Evolutionary conservation across 2,888 invertebrate species (phyloP).

Genomic region (Nezara viridula): DNA sequence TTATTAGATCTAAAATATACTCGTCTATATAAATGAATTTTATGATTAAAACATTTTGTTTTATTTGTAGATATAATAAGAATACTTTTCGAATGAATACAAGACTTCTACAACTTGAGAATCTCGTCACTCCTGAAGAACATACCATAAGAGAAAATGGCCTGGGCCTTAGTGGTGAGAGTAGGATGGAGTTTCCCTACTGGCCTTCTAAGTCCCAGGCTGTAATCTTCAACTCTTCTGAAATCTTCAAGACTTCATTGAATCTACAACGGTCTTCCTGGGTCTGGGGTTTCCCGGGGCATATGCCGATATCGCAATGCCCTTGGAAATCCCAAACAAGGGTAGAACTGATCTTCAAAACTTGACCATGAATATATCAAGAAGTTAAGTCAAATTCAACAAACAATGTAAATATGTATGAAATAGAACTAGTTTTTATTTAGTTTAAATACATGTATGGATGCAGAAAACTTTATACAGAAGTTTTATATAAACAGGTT

Average conservation of each 20-base stretch:
- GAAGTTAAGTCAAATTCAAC: background rate
- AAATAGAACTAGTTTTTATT: background rate
- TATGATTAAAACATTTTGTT: too few species aligned
- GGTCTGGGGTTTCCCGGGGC: slow-evolving; percentile 87
- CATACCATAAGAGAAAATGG: slow-evolving; percentile 22
- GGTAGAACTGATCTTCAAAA: slow-evolving; percentile 69
- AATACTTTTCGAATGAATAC: background rate
- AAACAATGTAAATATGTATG: background rate
- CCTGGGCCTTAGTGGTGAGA: slow-evolving; percentile 57
- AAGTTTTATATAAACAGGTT: too few species aligned
- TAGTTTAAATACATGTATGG: background rate
- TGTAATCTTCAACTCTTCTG: slow-evolving; percentile 18
- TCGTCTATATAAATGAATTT: too few species aligned
- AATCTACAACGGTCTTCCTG: slow-evolving; percentile 68
- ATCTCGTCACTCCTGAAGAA: background rate
- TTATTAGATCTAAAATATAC: too few species aligned
- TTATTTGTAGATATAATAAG: background rate
- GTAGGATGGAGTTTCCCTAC: slow-evolving; percentile 52
- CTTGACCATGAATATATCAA: background rate
- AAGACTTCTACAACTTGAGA: background rate
- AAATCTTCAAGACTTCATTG: background rate
- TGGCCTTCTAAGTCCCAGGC: slow-evolving; percentile 59
- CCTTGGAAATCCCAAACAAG: slow-evolving; percentile 88
- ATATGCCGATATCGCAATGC: slow-evolving; percentile 84
- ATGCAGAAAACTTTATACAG: too few species aligned